Evolutionary conservation across 2,888 invertebrate genomes (phyloP).

Genomic region (Sarcophaga variegata): DNA sequence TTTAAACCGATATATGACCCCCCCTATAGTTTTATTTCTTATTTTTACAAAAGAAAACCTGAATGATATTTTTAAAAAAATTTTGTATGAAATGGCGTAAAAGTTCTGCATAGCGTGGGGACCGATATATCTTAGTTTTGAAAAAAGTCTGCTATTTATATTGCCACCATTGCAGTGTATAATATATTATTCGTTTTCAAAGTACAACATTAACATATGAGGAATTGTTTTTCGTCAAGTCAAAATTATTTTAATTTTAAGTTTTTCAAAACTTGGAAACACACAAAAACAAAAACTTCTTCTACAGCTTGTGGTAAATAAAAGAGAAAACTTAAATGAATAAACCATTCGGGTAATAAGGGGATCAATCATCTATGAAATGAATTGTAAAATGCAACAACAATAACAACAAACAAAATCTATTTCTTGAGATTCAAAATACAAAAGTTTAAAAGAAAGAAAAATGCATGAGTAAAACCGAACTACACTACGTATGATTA

Average conservation of each 20-base stretch:
- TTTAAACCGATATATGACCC: no score
- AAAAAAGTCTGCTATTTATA: background rate
- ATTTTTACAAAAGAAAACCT: no score
- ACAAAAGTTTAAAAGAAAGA: background rate
- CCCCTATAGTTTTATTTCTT: no score
- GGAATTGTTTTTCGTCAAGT: constrained; percentile 18
- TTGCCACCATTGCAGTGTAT: background rate
- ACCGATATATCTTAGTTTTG: no score
- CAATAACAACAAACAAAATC: background rate
- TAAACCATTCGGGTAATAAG: background rate
- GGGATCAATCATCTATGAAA: constrained; percentile 5
- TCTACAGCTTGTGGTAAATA: background rate
- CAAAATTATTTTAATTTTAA: constrained; percentile 47
- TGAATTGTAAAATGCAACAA: background rate
- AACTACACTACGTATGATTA: background rate
- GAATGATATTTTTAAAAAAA: no score
- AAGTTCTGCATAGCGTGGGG: no score
- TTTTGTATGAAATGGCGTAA: no score
- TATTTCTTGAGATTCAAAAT: background rate
- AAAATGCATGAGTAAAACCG: background rate
- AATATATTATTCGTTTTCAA: background rate
- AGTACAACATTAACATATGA: constrained; percentile 11
- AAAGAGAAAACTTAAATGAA: background rate
- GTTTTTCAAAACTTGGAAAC: constrained; percentile 8
- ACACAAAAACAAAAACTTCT: background rate